phyloP scores from a whole-genome alignment of 2,888 invertebrate genomes.

The Phyllotreta cruciferae region DNA sequence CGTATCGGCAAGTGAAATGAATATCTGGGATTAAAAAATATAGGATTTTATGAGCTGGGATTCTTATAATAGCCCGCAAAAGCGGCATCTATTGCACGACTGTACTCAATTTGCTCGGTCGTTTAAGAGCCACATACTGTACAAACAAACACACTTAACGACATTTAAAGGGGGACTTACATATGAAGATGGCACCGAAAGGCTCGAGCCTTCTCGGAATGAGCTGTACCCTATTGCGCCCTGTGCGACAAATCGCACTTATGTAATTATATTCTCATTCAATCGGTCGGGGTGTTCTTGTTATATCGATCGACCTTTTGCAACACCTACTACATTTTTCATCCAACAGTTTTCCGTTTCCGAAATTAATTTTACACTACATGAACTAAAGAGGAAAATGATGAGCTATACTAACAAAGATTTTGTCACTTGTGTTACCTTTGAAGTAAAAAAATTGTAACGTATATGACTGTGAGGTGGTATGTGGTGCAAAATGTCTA shows the following conservation, averaged over 20 bases:
- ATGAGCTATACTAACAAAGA: too few species aligned
- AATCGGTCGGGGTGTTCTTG: constrained; percentile 18
- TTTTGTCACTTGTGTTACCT: too few species aligned
- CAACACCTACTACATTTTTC: constrained; percentile 27
- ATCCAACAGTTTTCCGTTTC: neutral
- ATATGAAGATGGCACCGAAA: constrained; percentile 81
- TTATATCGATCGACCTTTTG: constrained; percentile 34
- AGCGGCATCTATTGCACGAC: too few species aligned
- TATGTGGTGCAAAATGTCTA: constrained; percentile 36
- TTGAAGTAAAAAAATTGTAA: constrained; percentile 11
- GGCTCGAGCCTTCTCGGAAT: constrained; percentile 74
- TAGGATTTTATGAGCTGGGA: too few species aligned
- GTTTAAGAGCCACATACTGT: constrained; percentile 37
- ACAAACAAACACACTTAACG: constrained; percentile 40
- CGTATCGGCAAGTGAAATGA: too few species aligned
- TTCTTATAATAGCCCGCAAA: too few species aligned
- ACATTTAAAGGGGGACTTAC: constrained; percentile 58
- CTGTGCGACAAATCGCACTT: constrained; percentile 54
- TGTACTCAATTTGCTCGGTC: too few species aligned
- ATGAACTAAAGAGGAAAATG: neutral
- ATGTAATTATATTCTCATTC: constrained; percentile 39
- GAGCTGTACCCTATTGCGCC: constrained; percentile 62
- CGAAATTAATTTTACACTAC: constrained; percentile 8
- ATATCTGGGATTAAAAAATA: too few species aligned
- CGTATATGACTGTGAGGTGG: constrained; percentile 22